These are phyloP conservation scores for Nematolebias whitei DNA, from an alignment of 2,113 vertebrate species.

Conservation along the genomic window DNA sequence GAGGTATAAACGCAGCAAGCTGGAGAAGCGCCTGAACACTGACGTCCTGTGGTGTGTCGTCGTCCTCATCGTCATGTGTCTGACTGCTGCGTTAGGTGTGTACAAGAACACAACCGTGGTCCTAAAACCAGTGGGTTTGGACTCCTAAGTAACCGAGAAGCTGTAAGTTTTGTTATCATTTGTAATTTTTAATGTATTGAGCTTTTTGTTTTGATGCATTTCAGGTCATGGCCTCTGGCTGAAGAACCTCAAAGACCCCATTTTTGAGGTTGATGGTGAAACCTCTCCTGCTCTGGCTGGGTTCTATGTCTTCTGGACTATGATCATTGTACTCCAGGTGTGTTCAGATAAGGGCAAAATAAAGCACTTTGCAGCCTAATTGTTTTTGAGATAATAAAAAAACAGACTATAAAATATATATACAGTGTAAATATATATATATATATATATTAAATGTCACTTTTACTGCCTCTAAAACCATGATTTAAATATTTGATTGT, in stretches of 20 bases:
- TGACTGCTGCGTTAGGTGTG: constrained; percentile 86
- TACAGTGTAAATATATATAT: too few species aligned
- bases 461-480: too few species aligned
- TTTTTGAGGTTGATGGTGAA: constrained; percentile 79
- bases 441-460: too few species aligned
- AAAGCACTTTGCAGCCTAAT: too few species aligned
- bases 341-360: background rate
- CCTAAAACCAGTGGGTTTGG: background rate
- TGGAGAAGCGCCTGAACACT: constrained; percentile 88
- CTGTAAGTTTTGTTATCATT: too few species aligned
- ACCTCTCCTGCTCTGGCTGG: constrained; percentile 81
- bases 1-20: constrained; percentile 89
- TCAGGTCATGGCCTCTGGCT: constrained; percentile 92
- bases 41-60: constrained; percentile 92
- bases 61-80: constrained; percentile 89
- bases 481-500: too few species aligned
- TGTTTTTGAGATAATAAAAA: too few species aligned
- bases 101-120: background rate
- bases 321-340: constrained; percentile 98
- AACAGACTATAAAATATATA: too few species aligned
- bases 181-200: too few species aligned
- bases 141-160: background rate
- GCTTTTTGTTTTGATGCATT: constrained; percentile 23
- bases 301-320: constrained; percentile 96
- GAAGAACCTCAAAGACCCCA: constrained; percentile 67